Base-by-base conservation (phyloP, 2,113 vertebrate genomes). In the Brachirus orientalis region DNA sequence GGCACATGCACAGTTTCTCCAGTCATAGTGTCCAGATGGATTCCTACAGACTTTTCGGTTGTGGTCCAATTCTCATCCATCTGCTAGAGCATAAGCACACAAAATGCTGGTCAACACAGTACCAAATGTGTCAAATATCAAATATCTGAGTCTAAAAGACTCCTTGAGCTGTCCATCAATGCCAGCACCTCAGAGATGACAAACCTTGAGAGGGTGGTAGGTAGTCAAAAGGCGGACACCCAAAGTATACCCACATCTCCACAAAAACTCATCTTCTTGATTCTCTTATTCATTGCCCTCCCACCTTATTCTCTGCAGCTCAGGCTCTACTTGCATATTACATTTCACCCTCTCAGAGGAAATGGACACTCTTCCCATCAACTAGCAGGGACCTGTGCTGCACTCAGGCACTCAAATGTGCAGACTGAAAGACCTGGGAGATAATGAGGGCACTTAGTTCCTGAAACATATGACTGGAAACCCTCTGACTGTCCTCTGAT, bases 341-440 rank as follows among this genome's bases (percentile, higher is more conserved):
- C 47, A 89, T 91, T 91, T 91, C 85, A 84, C 75, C 75, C 59
- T 87, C 83, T 87, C 87, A 88, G 83, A 85, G 86, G 64, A 92
- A 92, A 92, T 86, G 70, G 83, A 89, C 63, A 80, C 75, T 63
- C 67, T 73, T 72, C 77, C 72, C 81, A 80, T 79, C 77, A 78
- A 57, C 69, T 48, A 50, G 69, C 53, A 72, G 77, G 71, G 72
- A 51, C 63, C 80, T 72, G 46, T 35, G 1, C 64, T 72, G 62
- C 79, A 77, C 76, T 77, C 69, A 82, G 72, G 37, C 58, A 72
- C 61, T 80, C 63, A 59, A 51, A 80, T 75, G 20, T 61, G 62
- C 79, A 77, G 70, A 65, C 66, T 63, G 44, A 80, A 60, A 62
- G 83, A 70, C 60, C 59, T 68, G 18, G n/a, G 75, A 86, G 82